Percentiles rank a stretch among this genome's conserved stretches.
These are phyloP conservation scores for honey bee (Apis mellifera) DNA, from an alignment of 1,140 invertebrate species.

Conservation along the genomic window Amel_HAv3.1 CM009940.2:6021501-6022000, in stretches of 20 bases:
- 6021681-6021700: conserved; percentile 69
- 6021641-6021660: conserved; percentile 10
- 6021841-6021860: too few relatives aligned
- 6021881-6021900: conserved; percentile 14
- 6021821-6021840: not conserved
- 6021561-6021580: not conserved
- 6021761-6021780: conserved; percentile 49
- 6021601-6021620: not conserved
- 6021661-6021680: conserved; percentile 27
- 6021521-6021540: not conserved
- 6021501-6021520: conserved; percentile 38
- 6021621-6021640: conserved; percentile 42
- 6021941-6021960: not conserved
- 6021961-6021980: not conserved
- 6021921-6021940: not conserved
- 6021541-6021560: not conserved
- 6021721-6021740: conserved; percentile 53
- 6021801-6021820: conserved; percentile 20
- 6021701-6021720: conserved; percentile 70
- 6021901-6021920: conserved; percentile 9
- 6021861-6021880: not conserved
- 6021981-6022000: not conserved
- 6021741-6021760: conserved; percentile 42
- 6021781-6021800: conserved; percentile 42
- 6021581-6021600: not conserved